Evolutionary conservation across 1,140 invertebrate genomes (phyloP).

Genomic region (Dendroctonus ponderosae): DNA sequence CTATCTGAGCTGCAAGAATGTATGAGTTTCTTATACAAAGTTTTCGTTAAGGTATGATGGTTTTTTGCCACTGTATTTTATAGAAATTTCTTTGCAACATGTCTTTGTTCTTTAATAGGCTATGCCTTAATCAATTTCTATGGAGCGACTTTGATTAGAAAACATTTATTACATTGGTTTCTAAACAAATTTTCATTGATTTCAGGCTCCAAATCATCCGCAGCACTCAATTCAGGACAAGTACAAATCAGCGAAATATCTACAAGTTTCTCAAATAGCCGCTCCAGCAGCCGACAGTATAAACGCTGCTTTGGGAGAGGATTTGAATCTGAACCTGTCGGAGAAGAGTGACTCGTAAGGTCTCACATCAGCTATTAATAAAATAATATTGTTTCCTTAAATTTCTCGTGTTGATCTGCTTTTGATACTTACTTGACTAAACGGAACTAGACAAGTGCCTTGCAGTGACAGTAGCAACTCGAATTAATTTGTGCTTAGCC

Average conservation of each 20-base stretch:
- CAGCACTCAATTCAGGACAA: slow-evolving; percentile 72
- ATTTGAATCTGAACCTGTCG: too few species aligned
- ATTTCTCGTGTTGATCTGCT: too few species aligned
- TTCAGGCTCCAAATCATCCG: slow-evolving; percentile 57
- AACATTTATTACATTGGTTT: neutral
- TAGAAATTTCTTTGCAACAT: neutral
- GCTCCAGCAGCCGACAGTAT: slow-evolving; percentile 14
- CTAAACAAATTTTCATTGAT: neutral
- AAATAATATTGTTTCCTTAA: too few species aligned
- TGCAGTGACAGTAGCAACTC: too few species aligned
- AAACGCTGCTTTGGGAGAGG: too few species aligned
- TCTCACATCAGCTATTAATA: too few species aligned
- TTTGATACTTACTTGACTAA: too few species aligned
- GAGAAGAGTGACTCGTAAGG: too few species aligned
- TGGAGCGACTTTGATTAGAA: too few species aligned
- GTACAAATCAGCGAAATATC: slow-evolving; percentile 44
- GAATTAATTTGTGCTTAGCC: too few species aligned
- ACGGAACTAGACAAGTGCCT: too few species aligned
- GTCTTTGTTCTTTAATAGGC: neutral
- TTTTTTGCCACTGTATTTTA: neutral
- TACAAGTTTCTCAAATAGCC: slow-evolving; percentile 40
- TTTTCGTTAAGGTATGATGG: slow-evolving; percentile 57
- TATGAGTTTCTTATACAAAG: slow-evolving; percentile 65
- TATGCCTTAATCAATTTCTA: too few species aligned
- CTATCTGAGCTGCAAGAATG: slow-evolving; percentile 68